Evolutionary conservation across 2,113 vertebrate genomes (phyloP).

Genomic region (Calyptomena viridis): DNA sequence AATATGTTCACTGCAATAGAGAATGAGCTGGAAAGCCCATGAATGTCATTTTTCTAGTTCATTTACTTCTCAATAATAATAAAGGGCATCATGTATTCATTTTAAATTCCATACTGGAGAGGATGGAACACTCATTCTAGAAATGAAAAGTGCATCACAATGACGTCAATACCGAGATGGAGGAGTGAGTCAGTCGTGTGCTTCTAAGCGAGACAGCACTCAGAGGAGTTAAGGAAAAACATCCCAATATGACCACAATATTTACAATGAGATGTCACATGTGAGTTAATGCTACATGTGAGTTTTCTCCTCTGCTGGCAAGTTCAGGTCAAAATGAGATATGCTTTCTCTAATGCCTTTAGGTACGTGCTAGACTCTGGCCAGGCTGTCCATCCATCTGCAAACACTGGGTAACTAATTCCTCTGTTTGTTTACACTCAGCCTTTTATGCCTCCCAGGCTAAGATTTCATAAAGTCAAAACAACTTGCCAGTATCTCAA

Average conservation of each 20-base stretch:
- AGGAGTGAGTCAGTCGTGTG: constrained; percentile 23
- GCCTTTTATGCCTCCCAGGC: not conserved
- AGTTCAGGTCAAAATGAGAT: not conserved
- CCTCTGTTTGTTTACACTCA: not conserved
- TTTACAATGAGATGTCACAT: not conserved
- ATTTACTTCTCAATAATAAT: constrained; percentile 40
- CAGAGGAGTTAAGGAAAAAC: not conserved
- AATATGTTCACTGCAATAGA: constrained; percentile 41
- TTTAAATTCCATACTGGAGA: constrained; percentile 15
- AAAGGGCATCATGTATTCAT: not conserved
- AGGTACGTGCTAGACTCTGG: not conserved
- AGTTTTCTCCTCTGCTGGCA: not conserved
- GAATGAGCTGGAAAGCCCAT: constrained; percentile 15
- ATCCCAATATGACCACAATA: not conserved
- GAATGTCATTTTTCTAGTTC: constrained; percentile 23
- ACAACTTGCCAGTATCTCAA: not conserved
- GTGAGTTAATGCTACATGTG: not conserved
- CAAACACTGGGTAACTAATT: not conserved
- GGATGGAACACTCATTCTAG: not conserved
- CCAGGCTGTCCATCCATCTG: not conserved
- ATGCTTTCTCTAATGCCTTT: not conserved
- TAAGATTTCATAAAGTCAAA: not conserved
- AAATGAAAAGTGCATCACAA: constrained; percentile 39
- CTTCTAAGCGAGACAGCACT: not conserved
- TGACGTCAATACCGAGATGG: constrained; percentile 28